Evolutionary conservation across 2,888 invertebrate genomes (phyloP), one percentile per base, ranked within the genome.

Genomic region (Drosophila buzzatii): DNA sequence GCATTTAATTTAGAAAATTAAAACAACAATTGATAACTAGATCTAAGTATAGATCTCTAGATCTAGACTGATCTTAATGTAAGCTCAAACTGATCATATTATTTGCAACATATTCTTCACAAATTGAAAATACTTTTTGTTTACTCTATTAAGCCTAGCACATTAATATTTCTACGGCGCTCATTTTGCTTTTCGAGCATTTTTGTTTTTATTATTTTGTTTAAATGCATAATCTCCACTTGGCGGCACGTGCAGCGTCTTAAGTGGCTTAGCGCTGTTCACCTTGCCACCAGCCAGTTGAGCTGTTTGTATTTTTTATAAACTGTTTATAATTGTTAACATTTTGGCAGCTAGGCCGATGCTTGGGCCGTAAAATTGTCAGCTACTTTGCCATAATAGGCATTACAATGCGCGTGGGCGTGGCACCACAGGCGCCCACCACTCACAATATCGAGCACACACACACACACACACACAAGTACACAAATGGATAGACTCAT

Each of bases 331-430:
- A 83, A 82, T 82, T 73, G 67, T 60, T 49, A 44, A 62, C 33
- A 53, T 77, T 71, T 82, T 79, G 74, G 72, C 70, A 33, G 77
- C 64, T 70, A 49, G 45, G 23, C 45, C 56, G 60, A 62, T 57
- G 56, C 60, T 44, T 52, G 58, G 41, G 55, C 56, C 49, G 65
- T 68, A 68, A 76, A 76, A 76, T 64, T 80, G 78, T 70, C 68
- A 76, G 83, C 82, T 73, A 71, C 68, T 85, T 85, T 63, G 67
- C 69, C 79, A 67, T 74, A 73, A 73, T 53, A 58, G 89, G 83
- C 83, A 59, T 63, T 55, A 41, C 61, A 64, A 55, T 37, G 31
- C 45, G 64, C 58, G 80, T 79, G 35, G 76, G 80, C 77, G 77
- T 74, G 70, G 76, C 76, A 62, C 27, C 27, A 55, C 57, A 37